A percentile compares a stretch with the other conserved stretches of the same genome.
Conservation (phyloP, 2,797 vertebrate genomes). For the Epinephelus malabaricus region DNA sequence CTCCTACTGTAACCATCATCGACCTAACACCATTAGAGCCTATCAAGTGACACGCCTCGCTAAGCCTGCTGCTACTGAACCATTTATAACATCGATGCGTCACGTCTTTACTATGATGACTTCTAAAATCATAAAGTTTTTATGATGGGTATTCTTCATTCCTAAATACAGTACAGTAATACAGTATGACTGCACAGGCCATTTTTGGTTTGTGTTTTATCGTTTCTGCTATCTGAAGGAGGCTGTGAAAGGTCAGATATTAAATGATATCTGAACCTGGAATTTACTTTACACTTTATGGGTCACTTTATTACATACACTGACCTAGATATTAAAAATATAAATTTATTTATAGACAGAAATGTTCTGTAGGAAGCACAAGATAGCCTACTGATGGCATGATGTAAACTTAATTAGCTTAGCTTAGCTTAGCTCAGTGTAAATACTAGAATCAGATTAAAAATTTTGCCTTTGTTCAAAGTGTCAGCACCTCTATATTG, state of each 20-base stretch:
- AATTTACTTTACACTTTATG: background rate
- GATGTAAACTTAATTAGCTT: background rate
- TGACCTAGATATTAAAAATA: background rate
- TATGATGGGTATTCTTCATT: conserved; percentile 43
- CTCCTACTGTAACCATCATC: conserved; percentile 75
- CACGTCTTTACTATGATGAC: conserved; percentile 65
- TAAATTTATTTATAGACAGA: background rate
- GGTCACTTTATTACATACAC: background rate
- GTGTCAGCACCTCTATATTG: background rate
- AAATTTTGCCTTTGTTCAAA: background rate
- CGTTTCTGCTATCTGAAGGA: background rate
- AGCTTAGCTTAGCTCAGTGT: background rate
- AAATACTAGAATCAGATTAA: background rate
- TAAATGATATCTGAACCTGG: background rate
- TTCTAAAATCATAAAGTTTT: conserved; percentile 70
- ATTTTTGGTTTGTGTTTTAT: conserved; percentile 15
- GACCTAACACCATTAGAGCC: conserved; percentile 74
- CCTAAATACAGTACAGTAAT: conserved; percentile 36
- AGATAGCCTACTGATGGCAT: background rate
- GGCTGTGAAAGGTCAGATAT: conserved; percentile 6
- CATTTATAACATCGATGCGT: conserved; percentile 76
- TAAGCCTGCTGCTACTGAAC: conserved; percentile 73
- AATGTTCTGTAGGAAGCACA: background rate
- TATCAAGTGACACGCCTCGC: conserved; percentile 72
- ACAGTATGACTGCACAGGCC: background rate